Evolutionary conservation across 2,888 invertebrate genomes (phyloP), one percentile per base, ranked within the genome.

Genomic region (Apantesis nais): DNA sequence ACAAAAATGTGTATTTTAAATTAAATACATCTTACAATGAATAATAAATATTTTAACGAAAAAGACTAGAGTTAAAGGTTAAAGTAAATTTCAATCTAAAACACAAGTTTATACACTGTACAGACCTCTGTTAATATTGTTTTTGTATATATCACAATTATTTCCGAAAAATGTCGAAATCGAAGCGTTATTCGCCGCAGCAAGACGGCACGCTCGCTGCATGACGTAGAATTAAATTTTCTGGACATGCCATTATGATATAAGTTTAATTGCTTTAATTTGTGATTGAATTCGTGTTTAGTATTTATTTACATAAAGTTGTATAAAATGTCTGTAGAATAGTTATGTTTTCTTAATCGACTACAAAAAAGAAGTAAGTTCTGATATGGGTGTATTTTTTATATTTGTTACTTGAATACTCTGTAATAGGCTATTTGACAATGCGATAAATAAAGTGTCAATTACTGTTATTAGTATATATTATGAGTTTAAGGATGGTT

Each of bases 181-280:
- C 65, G 11, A n/a, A n/a, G n/a, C 74, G 77, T 74, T 75, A 79
- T 84, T 87, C 83, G 83, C 71, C 81, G 81, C 72, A 81, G 78
- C 64, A 70, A 83, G 75, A 61, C 83, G 77, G 87, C 84, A 80
- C 79, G 72, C 77, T 77, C 68, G 62, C 67, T 61, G 39, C 60
- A 58, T 39, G 39, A 67, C 69, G 70, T 68, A 62, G 77, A 80
- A 39, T 71, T 78, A 82, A 67, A 74, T 66, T 73, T 67, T 62
- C 83, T 86, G 74, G 87, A 86, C 73, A 77, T 66, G 82, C 55
- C 75, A 63, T 68, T 66, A 65, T 60, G 64, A 52, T 70, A 66
- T 62, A 66, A 14, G 31, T 58, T 60, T 70, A 68, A 66, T 68
- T 74, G 39, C 48, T 66, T 62, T 29, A 34, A 62, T 66, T 41